These are phyloP conservation scores for Ectemnius continuus DNA, from an alignment of 2,888 invertebrate genomes.

Conservation along the genomic window DNA sequence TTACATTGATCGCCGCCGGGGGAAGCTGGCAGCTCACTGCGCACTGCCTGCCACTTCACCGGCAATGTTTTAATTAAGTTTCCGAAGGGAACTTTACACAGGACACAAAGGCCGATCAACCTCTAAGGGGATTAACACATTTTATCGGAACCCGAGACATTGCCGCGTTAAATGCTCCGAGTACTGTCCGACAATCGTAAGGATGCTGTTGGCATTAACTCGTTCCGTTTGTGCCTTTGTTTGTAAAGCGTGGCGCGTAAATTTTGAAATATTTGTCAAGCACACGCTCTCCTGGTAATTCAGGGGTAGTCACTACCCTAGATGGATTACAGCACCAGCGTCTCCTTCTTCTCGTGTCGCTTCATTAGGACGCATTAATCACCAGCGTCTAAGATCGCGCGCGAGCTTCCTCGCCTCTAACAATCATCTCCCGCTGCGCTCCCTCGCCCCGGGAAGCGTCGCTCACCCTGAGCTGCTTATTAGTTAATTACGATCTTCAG, in stretches of 20 bases:
- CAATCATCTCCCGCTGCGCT: conserved; percentile 34
- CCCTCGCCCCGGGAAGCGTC: conserved; percentile 14
- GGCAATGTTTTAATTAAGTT: too few relatives aligned
- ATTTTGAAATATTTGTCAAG: conserved; percentile 1
- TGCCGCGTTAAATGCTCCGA: too few relatives aligned
- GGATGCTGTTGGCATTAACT: too few relatives aligned
- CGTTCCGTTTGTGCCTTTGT: too few relatives aligned
- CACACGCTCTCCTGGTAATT: conserved; percentile 20
- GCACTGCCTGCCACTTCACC: too few relatives aligned
- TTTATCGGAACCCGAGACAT: too few relatives aligned
- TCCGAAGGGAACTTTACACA: too few relatives aligned
- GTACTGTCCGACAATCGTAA: too few relatives aligned
- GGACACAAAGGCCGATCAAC: too few relatives aligned
- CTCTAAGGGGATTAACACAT: too few relatives aligned
- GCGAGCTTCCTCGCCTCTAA: conserved; percentile 12
- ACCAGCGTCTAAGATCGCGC: conserved; percentile 39
- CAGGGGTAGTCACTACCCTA: conserved; percentile 16
- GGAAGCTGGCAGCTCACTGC: too few relatives aligned
- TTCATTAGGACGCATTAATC: conserved; percentile 53
- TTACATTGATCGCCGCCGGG: conserved; percentile 18
- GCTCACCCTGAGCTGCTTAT: conserved; percentile 45
- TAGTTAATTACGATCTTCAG: conserved; percentile 58
- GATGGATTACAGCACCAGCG: conserved; percentile 34
- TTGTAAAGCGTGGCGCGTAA: background rate
- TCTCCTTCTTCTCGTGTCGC: conserved; percentile 36